Evolutionary conservation across 2,113 vertebrate species (phyloP).

Genomic region (Elephantulus edwardii): DNA sequence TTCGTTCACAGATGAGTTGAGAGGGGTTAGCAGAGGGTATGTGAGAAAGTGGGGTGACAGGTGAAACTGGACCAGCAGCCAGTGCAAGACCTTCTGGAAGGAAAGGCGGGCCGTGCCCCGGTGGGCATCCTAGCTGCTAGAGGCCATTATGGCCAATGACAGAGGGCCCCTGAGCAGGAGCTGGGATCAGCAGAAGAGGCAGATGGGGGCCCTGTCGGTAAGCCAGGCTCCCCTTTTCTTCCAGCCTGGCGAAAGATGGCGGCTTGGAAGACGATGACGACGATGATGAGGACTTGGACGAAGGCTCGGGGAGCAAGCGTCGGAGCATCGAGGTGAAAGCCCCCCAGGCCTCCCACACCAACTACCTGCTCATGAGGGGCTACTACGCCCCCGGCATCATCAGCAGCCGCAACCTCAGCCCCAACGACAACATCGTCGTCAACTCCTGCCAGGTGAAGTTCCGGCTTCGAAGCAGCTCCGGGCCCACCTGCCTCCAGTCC

Average conservation of each 20-base stretch:
- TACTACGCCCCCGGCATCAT: slow-evolving; percentile 91
- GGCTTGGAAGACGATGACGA: slow-evolving; percentile 88
- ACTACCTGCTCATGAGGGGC: slow-evolving; percentile 96
- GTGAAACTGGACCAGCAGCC: neutral
- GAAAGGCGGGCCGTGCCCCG: neutral
- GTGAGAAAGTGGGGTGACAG: neutral
- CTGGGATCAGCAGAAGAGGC: rapidly evolving
- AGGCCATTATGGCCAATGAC: neutral
- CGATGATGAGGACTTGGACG: slow-evolving; percentile 88
- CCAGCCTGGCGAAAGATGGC: slow-evolving; percentile 89
- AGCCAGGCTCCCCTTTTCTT: neutral
- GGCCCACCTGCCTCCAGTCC: slow-evolving; percentile 78
- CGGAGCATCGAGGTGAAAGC: slow-evolving; percentile 88
- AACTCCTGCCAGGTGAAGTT: slow-evolving; percentile 92
- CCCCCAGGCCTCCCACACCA: slow-evolving; percentile 95
- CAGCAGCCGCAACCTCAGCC: slow-evolving; percentile 90
- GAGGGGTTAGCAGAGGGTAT: rapidly evolving
- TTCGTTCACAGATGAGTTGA: neutral
- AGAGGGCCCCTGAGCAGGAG: rapidly evolving
- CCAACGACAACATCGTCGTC: slow-evolving; percentile 93
- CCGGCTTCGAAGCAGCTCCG: slow-evolving; percentile 84
- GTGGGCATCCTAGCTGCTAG: neutral
- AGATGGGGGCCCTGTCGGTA: rapidly evolving
- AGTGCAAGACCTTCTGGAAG: rapidly evolving
- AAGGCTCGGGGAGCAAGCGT: slow-evolving; percentile 83